These are phyloP conservation scores for Megaceryle alcyon DNA, from an alignment of 2,797 vertebrate genomes.

Conservation along the genomic window DNA sequence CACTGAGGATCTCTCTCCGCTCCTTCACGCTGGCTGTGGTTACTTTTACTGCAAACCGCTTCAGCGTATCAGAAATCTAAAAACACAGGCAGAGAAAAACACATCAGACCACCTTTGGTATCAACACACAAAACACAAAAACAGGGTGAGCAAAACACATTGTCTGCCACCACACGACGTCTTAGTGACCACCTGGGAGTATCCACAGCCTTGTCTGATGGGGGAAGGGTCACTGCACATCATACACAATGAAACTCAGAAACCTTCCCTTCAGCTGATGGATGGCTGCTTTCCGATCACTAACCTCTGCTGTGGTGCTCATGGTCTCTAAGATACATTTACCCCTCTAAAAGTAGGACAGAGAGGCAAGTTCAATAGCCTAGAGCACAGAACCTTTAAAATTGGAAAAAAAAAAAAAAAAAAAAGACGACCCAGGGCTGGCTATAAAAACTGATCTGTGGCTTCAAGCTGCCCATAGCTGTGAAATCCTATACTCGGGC, in stretches of 20 bases:
- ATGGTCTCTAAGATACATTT: not conserved
- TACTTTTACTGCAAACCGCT: slow-evolving; percentile 93
- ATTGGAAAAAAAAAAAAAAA: not conserved
- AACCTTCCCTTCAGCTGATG: not conserved
- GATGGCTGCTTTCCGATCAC: not conserved
- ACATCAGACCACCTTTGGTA: not conserved
- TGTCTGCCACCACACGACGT: not conserved
- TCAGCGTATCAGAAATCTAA: slow-evolving; percentile 94
- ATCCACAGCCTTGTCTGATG: accelerated
- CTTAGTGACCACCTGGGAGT: not conserved
- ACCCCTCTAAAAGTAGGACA: not conserved
- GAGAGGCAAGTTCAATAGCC: not conserved
- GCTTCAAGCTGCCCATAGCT: not conserved
- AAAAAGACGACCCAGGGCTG: not conserved
- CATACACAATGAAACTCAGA: accelerated
- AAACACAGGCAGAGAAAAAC: not conserved
- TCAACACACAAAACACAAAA: not conserved
- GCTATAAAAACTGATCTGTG: not conserved
- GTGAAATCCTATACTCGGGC: not conserved
- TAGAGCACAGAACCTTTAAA: not conserved
- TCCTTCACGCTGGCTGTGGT: slow-evolving; percentile 95
- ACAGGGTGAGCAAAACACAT: not conserved
- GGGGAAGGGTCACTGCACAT: not conserved
- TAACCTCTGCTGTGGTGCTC: accelerated
- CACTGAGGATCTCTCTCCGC: slow-evolving; percentile 88